Evolutionary conservation across 2,888 invertebrate genomes (phyloP), one percentile per base, ranked within the genome.

Genomic region (Chaitophorus viminalis): DNA sequence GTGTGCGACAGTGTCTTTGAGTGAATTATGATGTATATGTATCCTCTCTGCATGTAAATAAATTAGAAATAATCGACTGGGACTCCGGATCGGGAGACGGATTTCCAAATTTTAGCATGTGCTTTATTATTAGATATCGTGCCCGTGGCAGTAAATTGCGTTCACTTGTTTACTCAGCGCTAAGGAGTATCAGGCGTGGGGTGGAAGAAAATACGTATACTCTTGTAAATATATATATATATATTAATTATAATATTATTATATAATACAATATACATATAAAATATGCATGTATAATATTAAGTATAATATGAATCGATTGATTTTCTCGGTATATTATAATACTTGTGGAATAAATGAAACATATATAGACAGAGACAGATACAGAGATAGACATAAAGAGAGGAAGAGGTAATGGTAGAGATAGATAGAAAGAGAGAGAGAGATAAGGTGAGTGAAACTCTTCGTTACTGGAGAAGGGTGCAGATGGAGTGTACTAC

Each of bases 61-160:
- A 83, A 18, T 83, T 75, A 60, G 31, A 74, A 74, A 70, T 74
- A 75, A 75, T 21, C 74, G 14, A 54, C 21, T 14, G n/a, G 25
- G n/a, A 9, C n/a, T 14, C 17, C 9, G 77, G 11, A 29, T 65
- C n/a, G 9, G 65, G n/a, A n/a, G n/a, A 65, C 65, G 65, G 65
- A 29, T 65, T 65, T 65, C n/a, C n/a, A 70, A 31, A 29, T 70
- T 14, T 70, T 29, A 70, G 31, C 70, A 70, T 31, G 70, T 5
- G 17, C 70, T 29, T 31, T 29, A 29, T 70, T 31, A 70, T 70
- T 31, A 4, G n/a, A 29, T 5, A 14, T 31, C 17, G 70, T 31
- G 70, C 31, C 70, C 70, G 29, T 31, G 70, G n/a, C 3, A 11
- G 17, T 70, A 70, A 29, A 70, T 70, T 29, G 29, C 70, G 29